Evolutionary conservation across 2,113 vertebrate species (phyloP), one percentile per base, ranked within the genome.

Genomic region (Alaudala cheleensis): DNA sequence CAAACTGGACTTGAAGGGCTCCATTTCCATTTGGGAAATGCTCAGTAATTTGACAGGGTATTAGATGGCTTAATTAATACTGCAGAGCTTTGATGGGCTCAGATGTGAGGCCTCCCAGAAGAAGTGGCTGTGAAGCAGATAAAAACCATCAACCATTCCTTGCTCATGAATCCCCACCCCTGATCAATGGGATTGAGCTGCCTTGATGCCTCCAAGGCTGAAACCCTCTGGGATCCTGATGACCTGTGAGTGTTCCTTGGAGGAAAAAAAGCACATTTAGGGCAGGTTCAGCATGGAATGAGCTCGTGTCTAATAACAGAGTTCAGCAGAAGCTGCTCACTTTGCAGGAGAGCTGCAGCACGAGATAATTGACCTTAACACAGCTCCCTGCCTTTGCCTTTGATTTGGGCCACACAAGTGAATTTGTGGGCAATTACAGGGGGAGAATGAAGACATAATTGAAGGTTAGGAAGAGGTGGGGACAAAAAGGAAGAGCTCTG

Each of bases 391-490:
- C 47, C 64, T 92, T 61, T 88, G 82, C 88, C 69, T 95, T 91
- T 86, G 77, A 78, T 92, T 96, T 92, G 76, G 82, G 82, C 72
- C 85, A 54, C 57, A 20, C 39, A 79, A 71, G 61, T 89, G 87
- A 93, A 95, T 85, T 88, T 86, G 67, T 94, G 90, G 91, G 94
- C 94, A 97, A 91, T 94, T 95, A 95, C 74, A 90, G 80, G 88
- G 77, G 71, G 90, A 93, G 58, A 69, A 85, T 44, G 90, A 94
- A 92, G 69, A 56, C 66, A 24, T 94, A 95, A 97, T 95, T 95
- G 81, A 94, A 77, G 91, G 91, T 86, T 92, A 94, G 78, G n/a
- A 64, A 37, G 88, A 90, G 88, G 44, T 89, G 65, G 76, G 71
- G 85, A 72, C 64, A 62, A 50, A 50, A 90, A 96, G 86, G 77